Percentiles rank a stretch among this genome's conserved stretches.
These are phyloP conservation scores for Scarus forsteni DNA, from an alignment of 2,797 vertebrate species.

Conservation along the genomic window DNA sequence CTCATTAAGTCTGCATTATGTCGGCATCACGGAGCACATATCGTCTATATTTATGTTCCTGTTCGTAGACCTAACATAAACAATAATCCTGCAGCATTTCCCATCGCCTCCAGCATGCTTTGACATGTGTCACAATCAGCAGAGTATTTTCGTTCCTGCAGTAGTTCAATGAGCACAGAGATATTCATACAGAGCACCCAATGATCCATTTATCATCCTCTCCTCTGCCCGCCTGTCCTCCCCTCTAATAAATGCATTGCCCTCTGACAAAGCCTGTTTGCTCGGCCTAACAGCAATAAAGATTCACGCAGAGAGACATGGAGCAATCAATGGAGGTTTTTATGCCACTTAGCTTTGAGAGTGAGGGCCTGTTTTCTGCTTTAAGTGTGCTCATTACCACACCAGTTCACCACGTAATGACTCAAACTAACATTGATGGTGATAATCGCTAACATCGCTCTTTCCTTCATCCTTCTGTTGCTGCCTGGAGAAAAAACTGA, in stretches of 20 bases:
- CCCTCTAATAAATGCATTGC: constrained; percentile 30
- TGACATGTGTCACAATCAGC: constrained; percentile 10
- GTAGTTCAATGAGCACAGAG: constrained; percentile 25
- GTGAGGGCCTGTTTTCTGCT: constrained; percentile 59
- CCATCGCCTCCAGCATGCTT: constrained; percentile 9
- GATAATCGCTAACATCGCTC: constrained; percentile 49
- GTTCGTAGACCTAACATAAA: constrained; percentile 28
- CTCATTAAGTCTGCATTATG: constrained; percentile 2
- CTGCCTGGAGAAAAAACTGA: constrained; percentile 22
- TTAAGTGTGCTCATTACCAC: constrained; percentile 74
- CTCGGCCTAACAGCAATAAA: constrained; percentile 58
- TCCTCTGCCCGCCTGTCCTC: constrained; percentile 11
- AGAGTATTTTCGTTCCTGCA: constrained; percentile 2
- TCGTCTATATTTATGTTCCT: constrained; percentile 33
- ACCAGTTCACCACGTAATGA: constrained; percentile 66
- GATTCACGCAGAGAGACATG: constrained; percentile 58
- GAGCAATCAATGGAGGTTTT: constrained; percentile 73
- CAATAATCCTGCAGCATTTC: constrained; percentile 37
- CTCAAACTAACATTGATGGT: constrained; percentile 48
- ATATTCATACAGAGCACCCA: constrained; percentile 14
- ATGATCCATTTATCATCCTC: background rate
- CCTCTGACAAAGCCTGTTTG: constrained; percentile 50
- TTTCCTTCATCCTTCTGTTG: constrained; percentile 17
- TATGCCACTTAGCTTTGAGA: constrained; percentile 71
- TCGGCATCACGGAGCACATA: constrained; percentile 60